These are phyloP conservation scores for Nebria brevicollis DNA, from an alignment of 2,888 invertebrate genomes.

Conservation along the genomic window DNA sequence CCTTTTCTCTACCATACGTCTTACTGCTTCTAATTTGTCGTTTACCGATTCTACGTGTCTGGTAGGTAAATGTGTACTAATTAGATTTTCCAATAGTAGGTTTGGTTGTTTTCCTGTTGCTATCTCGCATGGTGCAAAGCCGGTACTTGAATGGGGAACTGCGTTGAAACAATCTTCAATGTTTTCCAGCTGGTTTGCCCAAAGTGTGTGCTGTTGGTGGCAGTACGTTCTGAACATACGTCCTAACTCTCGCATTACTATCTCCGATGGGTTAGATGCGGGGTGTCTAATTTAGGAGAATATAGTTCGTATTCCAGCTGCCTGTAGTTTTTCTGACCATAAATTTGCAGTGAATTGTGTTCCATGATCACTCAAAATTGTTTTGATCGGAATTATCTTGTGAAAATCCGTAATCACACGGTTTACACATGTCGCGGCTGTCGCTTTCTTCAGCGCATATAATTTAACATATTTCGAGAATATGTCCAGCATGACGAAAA, in stretches of 20 bases:
- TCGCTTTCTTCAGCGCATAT: slow-evolving; percentile 32
- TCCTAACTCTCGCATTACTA: slow-evolving; percentile 42
- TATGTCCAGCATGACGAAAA: slow-evolving; percentile 23
- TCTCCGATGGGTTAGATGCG: slow-evolving; percentile 36
- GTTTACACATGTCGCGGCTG: slow-evolving; percentile 20
- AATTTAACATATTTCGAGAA: slow-evolving; percentile 28
- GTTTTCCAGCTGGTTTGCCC: slow-evolving; percentile 23
- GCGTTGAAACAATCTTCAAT: slow-evolving; percentile 41
- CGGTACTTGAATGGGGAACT: slow-evolving; percentile 36
- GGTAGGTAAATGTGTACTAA: background rate
- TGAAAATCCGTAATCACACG: background rate
- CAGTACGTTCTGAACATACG: slow-evolving; percentile 43
- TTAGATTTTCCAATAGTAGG: background rate
- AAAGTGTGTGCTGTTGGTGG: slow-evolving; percentile 32
- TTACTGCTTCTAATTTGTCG: background rate
- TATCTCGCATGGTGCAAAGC: slow-evolving; percentile 30
- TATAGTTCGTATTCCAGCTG: slow-evolving; percentile 8
- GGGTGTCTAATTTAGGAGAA: slow-evolving; percentile 42
- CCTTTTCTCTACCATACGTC: background rate
- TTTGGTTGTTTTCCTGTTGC: slow-evolving; percentile 15
- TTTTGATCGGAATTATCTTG: background rate
- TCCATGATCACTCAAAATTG: slow-evolving; percentile 43
- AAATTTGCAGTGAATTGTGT: slow-evolving; percentile 35
- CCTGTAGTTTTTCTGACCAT: slow-evolving; percentile 21
- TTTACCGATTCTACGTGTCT: background rate